Evolutionary conservation across 2,888 invertebrate genomes (phyloP).

Genomic region (Terebella lapidaria): DNA sequence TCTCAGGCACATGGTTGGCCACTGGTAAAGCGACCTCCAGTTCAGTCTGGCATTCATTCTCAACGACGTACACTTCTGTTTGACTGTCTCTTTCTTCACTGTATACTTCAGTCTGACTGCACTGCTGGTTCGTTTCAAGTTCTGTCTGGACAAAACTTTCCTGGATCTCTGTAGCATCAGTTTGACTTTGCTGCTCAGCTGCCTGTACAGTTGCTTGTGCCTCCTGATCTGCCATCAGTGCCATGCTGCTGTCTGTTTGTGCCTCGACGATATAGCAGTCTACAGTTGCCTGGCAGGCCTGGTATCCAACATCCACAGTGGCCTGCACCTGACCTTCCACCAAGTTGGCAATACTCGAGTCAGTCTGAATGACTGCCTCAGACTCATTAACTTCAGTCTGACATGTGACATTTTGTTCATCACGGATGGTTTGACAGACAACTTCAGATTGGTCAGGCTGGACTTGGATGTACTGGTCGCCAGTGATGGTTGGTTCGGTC

Average conservation of each 20-base stretch:
- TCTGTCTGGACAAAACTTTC: slow-evolving; percentile 1
- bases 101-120: slow-evolving; percentile 2
- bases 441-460: neutral
- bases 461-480: neutral
- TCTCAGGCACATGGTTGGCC: neutral
- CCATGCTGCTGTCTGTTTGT: slow-evolving; percentile 17
- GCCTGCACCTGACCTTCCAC: slow-evolving; percentile 7
- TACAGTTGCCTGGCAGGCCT: slow-evolving; percentile 3
- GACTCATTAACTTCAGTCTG: neutral
- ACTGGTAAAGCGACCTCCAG: neutral
- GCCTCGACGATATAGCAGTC: neutral
- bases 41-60: slow-evolving; percentile 2
- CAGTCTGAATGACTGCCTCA: slow-evolving; percentile 3
- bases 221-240: slow-evolving; percentile 5
- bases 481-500: neutral
- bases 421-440: neutral
- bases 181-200: slow-evolving; percentile 1
- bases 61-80: slow-evolving; percentile 5
- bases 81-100: neutral
- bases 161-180: neutral
- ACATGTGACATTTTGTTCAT: neutral
- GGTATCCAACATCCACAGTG: neutral
- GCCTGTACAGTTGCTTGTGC: slow-evolving; percentile 3
- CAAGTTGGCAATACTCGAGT: slow-evolving; percentile 2
- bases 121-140: neutral